Conservation (phyloP, 2,888 invertebrate species). For the Cheilosia impressa region DNA sequence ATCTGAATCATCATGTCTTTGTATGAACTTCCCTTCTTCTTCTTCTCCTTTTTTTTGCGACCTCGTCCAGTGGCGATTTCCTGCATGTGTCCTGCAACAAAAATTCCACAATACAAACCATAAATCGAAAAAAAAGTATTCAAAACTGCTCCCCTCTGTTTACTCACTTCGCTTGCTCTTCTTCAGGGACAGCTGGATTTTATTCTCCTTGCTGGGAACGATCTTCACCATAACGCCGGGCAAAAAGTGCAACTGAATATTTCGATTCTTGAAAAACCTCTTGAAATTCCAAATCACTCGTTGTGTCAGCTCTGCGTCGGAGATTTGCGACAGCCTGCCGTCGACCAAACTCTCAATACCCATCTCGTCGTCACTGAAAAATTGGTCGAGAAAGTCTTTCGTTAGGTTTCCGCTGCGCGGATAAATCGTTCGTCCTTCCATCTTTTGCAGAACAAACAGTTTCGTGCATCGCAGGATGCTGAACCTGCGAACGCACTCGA, state of each 20-base stretch:
- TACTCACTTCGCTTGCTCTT: constrained; percentile 83
- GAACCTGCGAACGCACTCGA: constrained; percentile 81
- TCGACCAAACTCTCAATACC: constrained; percentile 79
- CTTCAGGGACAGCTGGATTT: constrained; percentile 84
- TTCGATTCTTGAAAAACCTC: constrained; percentile 84
- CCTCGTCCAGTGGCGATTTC: constrained; percentile 63
- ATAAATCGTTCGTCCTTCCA: constrained; percentile 80
- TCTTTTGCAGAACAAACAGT: constrained; percentile 85
- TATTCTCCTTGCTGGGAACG: constrained; percentile 85
- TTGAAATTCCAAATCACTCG: constrained; percentile 84
- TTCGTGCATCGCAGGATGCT: constrained; percentile 85
- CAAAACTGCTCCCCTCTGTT: constrained; percentile 3
- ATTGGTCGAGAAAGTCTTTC: constrained; percentile 82
- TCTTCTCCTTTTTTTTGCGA: constrained; percentile 76
- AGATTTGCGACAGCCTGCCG: constrained; percentile 84
- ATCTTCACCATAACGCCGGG: constrained; percentile 85
- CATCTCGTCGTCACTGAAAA: constrained; percentile 79
- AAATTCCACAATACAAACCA: constrained; percentile 1
- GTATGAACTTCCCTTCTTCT: constrained; percentile 77
- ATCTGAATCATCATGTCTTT: constrained; percentile 81
- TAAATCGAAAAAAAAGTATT: constrained; percentile 13
- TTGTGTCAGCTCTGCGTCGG: constrained; percentile 85
- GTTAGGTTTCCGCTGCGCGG: constrained; percentile 79
- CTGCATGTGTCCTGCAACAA: constrained; percentile 25
- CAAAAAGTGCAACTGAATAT: constrained; percentile 84